Evolutionary conservation across 1,140 invertebrate species (phyloP).

Genomic region (Charaxes varanes): DNA sequence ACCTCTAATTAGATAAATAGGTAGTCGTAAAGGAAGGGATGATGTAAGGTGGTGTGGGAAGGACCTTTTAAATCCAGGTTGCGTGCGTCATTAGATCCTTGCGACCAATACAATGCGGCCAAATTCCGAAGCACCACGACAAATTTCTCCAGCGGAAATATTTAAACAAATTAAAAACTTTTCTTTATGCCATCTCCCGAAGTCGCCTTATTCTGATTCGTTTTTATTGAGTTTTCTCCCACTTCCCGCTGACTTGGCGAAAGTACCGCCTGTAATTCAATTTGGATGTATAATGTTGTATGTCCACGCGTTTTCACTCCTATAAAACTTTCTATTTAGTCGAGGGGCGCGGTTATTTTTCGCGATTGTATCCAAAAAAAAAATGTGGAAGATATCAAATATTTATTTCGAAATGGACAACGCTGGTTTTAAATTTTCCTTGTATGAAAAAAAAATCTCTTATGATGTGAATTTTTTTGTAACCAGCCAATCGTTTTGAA

Average conservation of each 20-base stretch:
- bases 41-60: no score
- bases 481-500: no score
- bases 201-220: constrained; percentile 57
- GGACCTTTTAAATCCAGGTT: constrained; percentile 68
- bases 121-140: constrained; percentile 48
- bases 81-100: constrained; percentile 56
- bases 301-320: constrained; percentile 20
- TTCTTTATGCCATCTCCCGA: constrained; percentile 56
- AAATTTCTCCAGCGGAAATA: constrained; percentile 54
- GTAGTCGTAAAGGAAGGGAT: no score
- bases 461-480: no score
- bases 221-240: constrained; percentile 55
- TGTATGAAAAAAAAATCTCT: no score
- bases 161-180: constrained; percentile 73
- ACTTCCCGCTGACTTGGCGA: constrained; percentile 38
- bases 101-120: constrained; percentile 48
- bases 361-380: not conserved
- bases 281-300: constrained; percentile 28
- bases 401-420: not conserved
- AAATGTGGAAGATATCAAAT: no score
- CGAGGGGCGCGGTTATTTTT: constrained; percentile 8
- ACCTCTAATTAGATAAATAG: no score
- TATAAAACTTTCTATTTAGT: constrained; percentile 8
- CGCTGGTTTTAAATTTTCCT: no score
- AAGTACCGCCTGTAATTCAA: constrained; percentile 33